Evolutionary conservation across 2,888 invertebrate species (phyloP), one percentile per base, ranked within the genome.

Genomic region (Tipula confusa): DNA sequence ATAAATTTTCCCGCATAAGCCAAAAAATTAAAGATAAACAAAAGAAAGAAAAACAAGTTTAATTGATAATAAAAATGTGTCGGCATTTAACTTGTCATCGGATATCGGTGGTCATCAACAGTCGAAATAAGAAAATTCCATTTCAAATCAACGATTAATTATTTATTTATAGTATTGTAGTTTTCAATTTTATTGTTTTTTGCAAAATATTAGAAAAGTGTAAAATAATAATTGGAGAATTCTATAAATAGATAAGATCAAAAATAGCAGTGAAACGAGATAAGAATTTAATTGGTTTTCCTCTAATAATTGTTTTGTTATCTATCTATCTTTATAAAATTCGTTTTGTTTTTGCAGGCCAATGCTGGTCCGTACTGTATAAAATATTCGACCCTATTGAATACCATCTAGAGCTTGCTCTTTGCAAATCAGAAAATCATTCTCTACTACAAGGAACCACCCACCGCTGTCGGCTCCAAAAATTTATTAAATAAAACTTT

Each of bases 241-340:
- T 64, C 64, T 64, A 64, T 24, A 64, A 64, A 64, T 64, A 64
- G 64, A 64, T 64, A 64, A 64, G 64, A n/a, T 31, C 13, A 64
- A 64, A 64, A 48, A 64, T 24, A 64, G 64, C 64, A 18, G 9
- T 24, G 24, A 24, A 24, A 64, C 24, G 24, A 11, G 64, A 64
- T 64, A 64, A 64, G 64, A 64, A 64, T 64, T 64, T 64, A 64
- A 64, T 64, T 64, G 64, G 64, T 64, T 64, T 64, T 64, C 64
- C 24, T 64, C 24, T 64, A n/a, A n/a, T n/a, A n/a, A n/a, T n/a
- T n/a, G n/a, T n/a, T n/a, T n/a, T n/a, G n/a, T n/a, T n/a, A n/a
- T n/a, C n/a, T n/a, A n/a, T n/a, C n/a, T n/a, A n/a, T n/a, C n/a
- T n/a, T n/a, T n/a, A n/a, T n/a, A n/a, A n/a, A n/a, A n/a, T n/a